phyloP scores from a whole-genome alignment of 2,888 invertebrate species.

The Thecophora atra region DNA sequence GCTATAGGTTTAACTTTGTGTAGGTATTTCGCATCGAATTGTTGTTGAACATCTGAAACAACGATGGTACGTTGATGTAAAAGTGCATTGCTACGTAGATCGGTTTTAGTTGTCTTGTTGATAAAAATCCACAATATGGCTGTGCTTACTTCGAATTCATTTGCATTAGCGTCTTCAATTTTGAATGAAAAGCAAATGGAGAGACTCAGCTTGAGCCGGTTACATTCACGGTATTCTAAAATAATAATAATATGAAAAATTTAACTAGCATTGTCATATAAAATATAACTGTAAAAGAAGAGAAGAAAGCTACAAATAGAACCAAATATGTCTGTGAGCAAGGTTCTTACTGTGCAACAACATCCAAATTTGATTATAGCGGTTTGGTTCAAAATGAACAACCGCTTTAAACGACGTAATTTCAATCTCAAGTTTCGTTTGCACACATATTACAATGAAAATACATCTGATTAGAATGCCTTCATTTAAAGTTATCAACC shows the following conservation, averaged over 20 bases:
- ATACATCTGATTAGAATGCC: no score
- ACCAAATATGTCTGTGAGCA: conserved; percentile 5
- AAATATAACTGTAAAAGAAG: background rate
- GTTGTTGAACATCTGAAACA: conserved; percentile 81
- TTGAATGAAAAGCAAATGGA: conserved; percentile 81
- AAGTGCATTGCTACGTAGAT: conserved; percentile 43
- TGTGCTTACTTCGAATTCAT: conserved; percentile 77
- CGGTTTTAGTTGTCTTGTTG: conserved; percentile 53
- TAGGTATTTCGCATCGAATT: conserved; percentile 74
- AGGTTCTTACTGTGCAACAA: no score
- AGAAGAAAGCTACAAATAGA: background rate
- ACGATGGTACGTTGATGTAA: conserved; percentile 73
- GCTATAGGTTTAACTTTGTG: conserved; percentile 83
- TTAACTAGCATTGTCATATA: background rate
- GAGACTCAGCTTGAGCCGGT: conserved; percentile 66
- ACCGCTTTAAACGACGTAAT: no score
- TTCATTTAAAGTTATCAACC: no score
- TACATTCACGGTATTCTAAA: conserved; percentile 69
- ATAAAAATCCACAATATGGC: conserved; percentile 87
- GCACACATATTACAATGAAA: no score
- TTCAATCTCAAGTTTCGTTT: no score
- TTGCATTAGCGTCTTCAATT: conserved; percentile 77
- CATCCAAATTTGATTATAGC: no score
- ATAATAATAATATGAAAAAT: conserved; percentile 34
- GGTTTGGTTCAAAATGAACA: no score